Evolutionary conservation across 2,888 invertebrate genomes (phyloP).

Genomic region (Drosophila percnosoma): DNA sequence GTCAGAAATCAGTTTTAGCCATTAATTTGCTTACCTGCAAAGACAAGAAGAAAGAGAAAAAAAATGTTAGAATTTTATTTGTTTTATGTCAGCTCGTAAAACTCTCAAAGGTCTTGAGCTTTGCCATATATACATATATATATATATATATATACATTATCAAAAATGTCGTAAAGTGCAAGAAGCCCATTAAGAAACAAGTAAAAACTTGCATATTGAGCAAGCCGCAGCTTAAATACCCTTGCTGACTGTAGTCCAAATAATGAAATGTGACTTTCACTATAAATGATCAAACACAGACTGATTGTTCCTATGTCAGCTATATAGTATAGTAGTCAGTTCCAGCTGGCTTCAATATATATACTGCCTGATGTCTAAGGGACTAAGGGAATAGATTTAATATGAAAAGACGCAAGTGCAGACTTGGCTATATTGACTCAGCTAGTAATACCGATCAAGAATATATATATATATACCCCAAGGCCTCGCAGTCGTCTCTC

Average conservation of each 20-base stretch:
- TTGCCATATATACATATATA: background rate
- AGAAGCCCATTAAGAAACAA: conserved; percentile 37
- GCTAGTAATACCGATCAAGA: background rate
- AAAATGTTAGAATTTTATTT: conserved; percentile 55
- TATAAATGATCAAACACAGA: background rate
- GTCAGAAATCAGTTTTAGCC: conserved; percentile 20
- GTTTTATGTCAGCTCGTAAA: conserved; percentile 50
- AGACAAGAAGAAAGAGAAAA: conserved; percentile 38
- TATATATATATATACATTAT: background rate
- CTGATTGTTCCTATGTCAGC: background rate
- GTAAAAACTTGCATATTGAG: background rate
- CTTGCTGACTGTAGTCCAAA: too few relatives aligned
- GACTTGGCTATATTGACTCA: background rate
- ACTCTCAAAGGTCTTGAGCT: conserved; percentile 26
- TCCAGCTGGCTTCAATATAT: rapidly evolving
- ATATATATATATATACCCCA: background rate
- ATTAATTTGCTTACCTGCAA: conserved; percentile 68
- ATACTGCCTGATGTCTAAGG: rapidly evolving
- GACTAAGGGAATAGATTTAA: background rate
- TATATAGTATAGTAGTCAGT: background rate
- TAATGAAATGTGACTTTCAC: rapidly evolving
- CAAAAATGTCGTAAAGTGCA: conserved; percentile 41
- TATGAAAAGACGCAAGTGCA: rapidly evolving
- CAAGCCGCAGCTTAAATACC: background rate
- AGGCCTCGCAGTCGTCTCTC: rapidly evolving